Evolutionary conservation across 2,888 invertebrate genomes (phyloP), one percentile per base, ranked within the genome.

Genomic region (Drosophila ezoana): DNA sequence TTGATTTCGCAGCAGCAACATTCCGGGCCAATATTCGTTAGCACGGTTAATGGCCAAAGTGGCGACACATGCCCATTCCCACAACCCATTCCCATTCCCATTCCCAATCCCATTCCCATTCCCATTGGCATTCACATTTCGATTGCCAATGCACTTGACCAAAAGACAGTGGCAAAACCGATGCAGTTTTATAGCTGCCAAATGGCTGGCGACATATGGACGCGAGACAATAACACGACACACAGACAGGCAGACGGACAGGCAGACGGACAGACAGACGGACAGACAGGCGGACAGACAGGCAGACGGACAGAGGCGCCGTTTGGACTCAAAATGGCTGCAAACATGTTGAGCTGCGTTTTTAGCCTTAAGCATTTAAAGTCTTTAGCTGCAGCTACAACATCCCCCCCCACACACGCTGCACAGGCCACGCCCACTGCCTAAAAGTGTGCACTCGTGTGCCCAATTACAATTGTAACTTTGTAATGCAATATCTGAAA

Each of bases 181-280:
- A 72, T 79, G 62, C 78, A 77, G 18, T 77, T 79, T 79, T 77
- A 79, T 68, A 41, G 81, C 71, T 58, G 32, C 40, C 65, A 62
- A 84, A 79, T 78, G 79, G 67, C 70, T 64, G 83, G 82, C 83
- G 82, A 83, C 83, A 87, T 83, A 87, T 87, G 82, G 87, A 84
- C 72, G 85, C 67, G 66, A 54, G 71, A 68, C 76, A 67, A 76
- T 75, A 57, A 61, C 38, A 62, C 23, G 57, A 20, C 52, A 62
- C 45, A 44, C 37, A n/a, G n/a, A 18, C 40, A 20, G 4, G 8
- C 37, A 16, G 40, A 56, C 38, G 38, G 44, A 40, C 20, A 6
- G 8, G 5, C 45, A 58, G 53, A 45, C 33, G 13, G 16, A 33
- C 37, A 16, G 8, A 10, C 33, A 18, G 32, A 64, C 32, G 23